Base-by-base conservation (phyloP, 2,797 vertebrate genomes). In the Erithacus rubecula region DNA sequence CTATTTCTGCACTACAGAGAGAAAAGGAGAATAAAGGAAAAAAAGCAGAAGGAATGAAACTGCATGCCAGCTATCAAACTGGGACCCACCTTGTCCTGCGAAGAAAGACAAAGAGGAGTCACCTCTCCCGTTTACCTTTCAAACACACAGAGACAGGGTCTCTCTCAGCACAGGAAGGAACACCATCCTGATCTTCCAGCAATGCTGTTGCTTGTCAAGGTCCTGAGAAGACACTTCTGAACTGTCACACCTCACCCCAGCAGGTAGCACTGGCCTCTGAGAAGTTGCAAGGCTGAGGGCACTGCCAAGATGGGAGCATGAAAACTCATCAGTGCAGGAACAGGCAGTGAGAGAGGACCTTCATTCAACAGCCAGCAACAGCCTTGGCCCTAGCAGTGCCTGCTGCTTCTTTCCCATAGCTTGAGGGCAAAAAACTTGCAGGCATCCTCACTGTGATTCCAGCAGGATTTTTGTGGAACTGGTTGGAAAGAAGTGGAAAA, bases 1-100 rank as follows among this genome's bases (percentile, higher is more conserved):
- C 97, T 98, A 98, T 97, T 97, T 98, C 97, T 97, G 96, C 91
- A 95, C 92, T 94, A 93, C 76, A 84, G 97, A 96, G 92, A 95
- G 77, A 96, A 96, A 87, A 96, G 52, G 85, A 96, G 60, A 89
- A 81, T 80, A 67, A 87, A 83, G 76, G 68, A 87, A 51, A 86
- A 86, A 88, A 95, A 76, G 27, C 74, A 95, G 93, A 89, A 96
- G 62, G 53, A 84, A 64, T 30, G 29, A 82, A 89, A 87, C 20
- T 94, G 60, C 68, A 41, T 53, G 70, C 85, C 89, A 94, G 3
- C 58, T 87, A 39, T 52, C 43, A 78, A 88, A 75, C 17, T 43
- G 46, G 34, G 67, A 49, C 49, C 90, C 77, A 84, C 91, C 92
- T 93, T 93, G 79, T 2, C 1, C 59, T 17, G 30, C 4, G 52